These are phyloP conservation scores for Calosoma granatense DNA, from an alignment of 1,140 invertebrate genomes.

Conservation along the genomic window DNA sequence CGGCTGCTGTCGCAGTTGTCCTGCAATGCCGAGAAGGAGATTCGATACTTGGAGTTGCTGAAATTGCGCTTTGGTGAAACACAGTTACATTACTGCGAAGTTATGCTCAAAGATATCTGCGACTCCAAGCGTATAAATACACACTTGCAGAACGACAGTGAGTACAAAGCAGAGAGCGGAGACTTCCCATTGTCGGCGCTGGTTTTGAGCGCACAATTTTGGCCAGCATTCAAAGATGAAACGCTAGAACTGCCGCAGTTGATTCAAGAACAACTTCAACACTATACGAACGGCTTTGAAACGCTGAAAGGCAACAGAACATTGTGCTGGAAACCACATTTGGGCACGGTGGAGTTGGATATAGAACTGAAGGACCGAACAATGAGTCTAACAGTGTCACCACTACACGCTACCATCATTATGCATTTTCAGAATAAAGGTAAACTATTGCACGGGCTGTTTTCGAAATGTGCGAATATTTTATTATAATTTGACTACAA, in stretches of 20 bases:
- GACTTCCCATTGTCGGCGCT: constrained; percentile 68
- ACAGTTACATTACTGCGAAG: constrained; percentile 94
- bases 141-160: constrained; percentile 66
- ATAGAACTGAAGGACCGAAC: constrained; percentile 79
- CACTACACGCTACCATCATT: constrained; percentile 89
- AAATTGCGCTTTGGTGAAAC: constrained; percentile 94
- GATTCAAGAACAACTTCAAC: constrained; percentile 71
- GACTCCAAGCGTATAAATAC: constrained; percentile 82
- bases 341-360: constrained; percentile 85
- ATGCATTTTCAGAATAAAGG: constrained; percentile 88
- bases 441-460: constrained; percentile 35
- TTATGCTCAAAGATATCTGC: constrained; percentile 95
- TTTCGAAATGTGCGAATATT: no score
- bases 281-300: constrained; percentile 88
- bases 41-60: constrained; percentile 88
- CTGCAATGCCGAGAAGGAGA: constrained; percentile 87
- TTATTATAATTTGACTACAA: no score
- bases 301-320: constrained; percentile 90
- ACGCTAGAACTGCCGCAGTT: constrained; percentile 74
- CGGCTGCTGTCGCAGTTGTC: constrained; percentile 77
- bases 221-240: constrained; percentile 94
- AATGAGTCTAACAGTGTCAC: constrained; percentile 76
- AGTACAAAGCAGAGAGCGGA: constrained; percentile 43
- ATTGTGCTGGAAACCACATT: constrained; percentile 85
- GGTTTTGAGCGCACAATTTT: constrained; percentile 96